These are phyloP conservation scores for Drosophila hawaiiensis DNA, from an alignment of 2,888 invertebrate species.

Conservation along the genomic window DNA sequence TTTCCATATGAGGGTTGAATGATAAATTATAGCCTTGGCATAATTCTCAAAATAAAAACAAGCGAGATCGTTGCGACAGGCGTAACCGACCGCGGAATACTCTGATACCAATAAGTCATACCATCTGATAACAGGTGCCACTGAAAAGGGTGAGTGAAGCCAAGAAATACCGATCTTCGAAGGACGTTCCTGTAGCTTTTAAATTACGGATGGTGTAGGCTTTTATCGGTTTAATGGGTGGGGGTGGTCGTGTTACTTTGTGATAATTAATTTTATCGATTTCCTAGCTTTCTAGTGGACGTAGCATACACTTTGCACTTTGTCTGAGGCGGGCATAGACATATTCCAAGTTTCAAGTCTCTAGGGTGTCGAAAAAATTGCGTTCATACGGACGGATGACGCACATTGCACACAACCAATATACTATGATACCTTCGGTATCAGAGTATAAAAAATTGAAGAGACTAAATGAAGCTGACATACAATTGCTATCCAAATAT, in stretches of 20 bases:
- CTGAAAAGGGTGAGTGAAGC: neutral
- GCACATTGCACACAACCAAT: neutral
- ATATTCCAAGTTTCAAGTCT: neutral
- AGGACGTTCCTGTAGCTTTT: neutral
- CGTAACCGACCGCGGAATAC: neutral
- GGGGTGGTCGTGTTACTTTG: neutral
- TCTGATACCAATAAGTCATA: neutral
- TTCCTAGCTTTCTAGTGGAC: neutral
- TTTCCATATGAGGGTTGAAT: conserved; percentile 14
- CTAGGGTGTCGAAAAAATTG: neutral
- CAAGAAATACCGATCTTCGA: neutral
- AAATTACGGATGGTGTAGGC: neutral
- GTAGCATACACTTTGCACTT: neutral
- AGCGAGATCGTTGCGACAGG: neutral
- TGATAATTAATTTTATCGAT: neutral
- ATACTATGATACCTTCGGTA: neutral
- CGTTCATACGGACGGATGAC: neutral
- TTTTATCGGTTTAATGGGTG: neutral
- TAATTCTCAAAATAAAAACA: neutral
- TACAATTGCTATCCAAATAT: neutral
- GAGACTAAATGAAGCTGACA: neutral
- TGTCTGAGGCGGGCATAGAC: neutral
- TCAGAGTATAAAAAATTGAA: neutral
- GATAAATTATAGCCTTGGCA: conserved; percentile 33
- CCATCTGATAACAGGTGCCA: neutral